phyloP scores from a whole-genome alignment of 2,113 vertebrate genomes.

The Mobula hypostoma region DNA sequence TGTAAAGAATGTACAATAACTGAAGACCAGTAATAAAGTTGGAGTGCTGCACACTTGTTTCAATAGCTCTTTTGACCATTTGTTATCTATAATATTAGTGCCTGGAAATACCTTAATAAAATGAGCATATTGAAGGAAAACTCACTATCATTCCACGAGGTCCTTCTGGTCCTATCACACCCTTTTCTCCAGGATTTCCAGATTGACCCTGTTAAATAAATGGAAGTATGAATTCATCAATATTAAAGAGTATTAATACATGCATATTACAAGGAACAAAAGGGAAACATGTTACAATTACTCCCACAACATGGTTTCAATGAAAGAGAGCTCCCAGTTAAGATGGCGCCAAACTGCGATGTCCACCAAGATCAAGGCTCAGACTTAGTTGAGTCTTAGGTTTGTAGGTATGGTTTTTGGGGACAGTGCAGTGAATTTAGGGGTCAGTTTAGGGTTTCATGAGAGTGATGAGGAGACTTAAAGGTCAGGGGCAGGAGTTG shows the following conservation, averaged over 20 bases:
- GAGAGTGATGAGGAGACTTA: too few species aligned
- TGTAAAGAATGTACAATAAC: not conserved
- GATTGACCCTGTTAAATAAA: constrained; percentile 60
- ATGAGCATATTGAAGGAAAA: not conserved
- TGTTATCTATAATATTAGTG: not conserved
- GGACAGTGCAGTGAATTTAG: too few species aligned
- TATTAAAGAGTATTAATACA: too few species aligned
- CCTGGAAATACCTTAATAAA: not conserved
- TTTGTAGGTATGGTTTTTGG: too few species aligned
- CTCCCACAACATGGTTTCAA: not conserved
- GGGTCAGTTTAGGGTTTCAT: too few species aligned
- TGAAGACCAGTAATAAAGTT: not conserved
- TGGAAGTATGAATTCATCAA: not conserved
- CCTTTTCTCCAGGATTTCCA: constrained; percentile 60
- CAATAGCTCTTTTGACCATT: not conserved
- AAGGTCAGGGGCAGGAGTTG: too few species aligned
- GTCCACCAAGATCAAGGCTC: too few species aligned
- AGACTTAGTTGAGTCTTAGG: too few species aligned
- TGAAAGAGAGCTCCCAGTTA: too few species aligned
- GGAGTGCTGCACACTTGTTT: not conserved
- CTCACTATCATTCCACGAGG: constrained; percentile 64
- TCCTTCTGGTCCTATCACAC: constrained; percentile 57
- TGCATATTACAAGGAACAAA: not conserved
- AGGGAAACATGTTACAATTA: not conserved
- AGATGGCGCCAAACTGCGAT: too few species aligned